Base-by-base conservation (phyloP, 2,797 vertebrate genomes). In the Apogon talboti region DNA sequence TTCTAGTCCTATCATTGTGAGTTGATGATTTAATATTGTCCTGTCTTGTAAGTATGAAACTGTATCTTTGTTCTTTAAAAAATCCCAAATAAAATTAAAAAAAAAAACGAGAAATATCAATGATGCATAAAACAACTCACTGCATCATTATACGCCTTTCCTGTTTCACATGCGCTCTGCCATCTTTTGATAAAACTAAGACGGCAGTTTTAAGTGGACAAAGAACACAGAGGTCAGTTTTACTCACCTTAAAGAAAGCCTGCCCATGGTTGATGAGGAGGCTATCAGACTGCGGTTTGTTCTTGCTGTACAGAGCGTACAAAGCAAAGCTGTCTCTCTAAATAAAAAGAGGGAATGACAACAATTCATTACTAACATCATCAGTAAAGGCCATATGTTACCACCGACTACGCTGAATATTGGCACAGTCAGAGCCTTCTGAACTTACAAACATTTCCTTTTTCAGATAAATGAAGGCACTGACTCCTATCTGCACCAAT, bases 281-380 rank as follows among this genome's bases (percentile, higher is more conserved):
- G 64, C 70, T 68, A 46, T 95, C 95, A 2, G 94, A 95, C 61
- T 91, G 92, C 0, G 94, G 94, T 74, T 95, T 95, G 89, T 95
- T 95, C 89, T 95, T 95, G 89, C 94, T 95, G 89, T 95, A 95
- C 61, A 95, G 91, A 1, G 94, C 94, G 49, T 95, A 95, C 66
- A 95, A 81, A 47, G 93, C 91, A 83, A 95, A 94, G 78, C 87
- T 93, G 59, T 94, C 94, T 63, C 88, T 92, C 94, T 95, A 47
- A 55, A 91, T 74, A 12, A 47, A 51, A 71, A 13, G 33, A 35
- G 79, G 24, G 53, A 64, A 75, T 37, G 57, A 56, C 78, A 2
- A 73, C 1, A 0, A 57, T 48, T 35, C 46, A 48, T 68, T 6
- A 45, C 42, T 6, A 37, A 59, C 18, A 38, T 1, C 6, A 14